phyloP scores from a whole-genome alignment of 2,888 invertebrate species.

The Aphidius colemani region DNA sequence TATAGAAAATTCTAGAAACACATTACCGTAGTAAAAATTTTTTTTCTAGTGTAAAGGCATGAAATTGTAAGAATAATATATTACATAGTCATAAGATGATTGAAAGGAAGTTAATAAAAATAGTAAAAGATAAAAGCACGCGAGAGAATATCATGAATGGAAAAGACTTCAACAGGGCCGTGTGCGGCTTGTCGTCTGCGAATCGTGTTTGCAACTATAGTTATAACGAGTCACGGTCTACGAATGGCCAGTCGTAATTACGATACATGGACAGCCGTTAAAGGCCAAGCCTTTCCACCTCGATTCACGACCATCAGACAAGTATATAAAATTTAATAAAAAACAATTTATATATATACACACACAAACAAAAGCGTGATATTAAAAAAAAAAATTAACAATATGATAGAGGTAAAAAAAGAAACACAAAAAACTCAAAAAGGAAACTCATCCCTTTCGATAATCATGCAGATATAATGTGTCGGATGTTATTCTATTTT shows the following conservation, averaged over 20 bases:
- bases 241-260: conserved; percentile 48
- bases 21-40: too few relatives aligned
- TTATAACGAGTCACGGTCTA: conserved; percentile 50
- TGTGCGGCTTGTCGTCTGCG: conserved; percentile 25
- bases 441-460: neutral
- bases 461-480: neutral
- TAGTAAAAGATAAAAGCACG: conserved; percentile 31
- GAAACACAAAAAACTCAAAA: neutral
- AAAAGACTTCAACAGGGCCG: conserved; percentile 33
- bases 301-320: conserved; percentile 36
- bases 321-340: neutral
- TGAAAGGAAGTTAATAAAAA: conserved; percentile 21
- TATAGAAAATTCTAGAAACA: too few relatives aligned
- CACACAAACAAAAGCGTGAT: too few relatives aligned
- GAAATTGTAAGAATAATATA: too few relatives aligned
- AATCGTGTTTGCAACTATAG: conserved; percentile 27
- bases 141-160: conserved; percentile 44
- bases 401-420: neutral
- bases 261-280: conserved; percentile 44
- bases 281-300: conserved; percentile 42
- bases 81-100: conserved; percentile 6
- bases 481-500: neutral
- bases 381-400: conserved; percentile 1
- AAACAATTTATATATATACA: too few relatives aligned
- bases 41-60: too few relatives aligned